Base-by-base conservation (phyloP, 2,113 vertebrate genomes). In the Phrynosoma platyrhinos region DNA sequence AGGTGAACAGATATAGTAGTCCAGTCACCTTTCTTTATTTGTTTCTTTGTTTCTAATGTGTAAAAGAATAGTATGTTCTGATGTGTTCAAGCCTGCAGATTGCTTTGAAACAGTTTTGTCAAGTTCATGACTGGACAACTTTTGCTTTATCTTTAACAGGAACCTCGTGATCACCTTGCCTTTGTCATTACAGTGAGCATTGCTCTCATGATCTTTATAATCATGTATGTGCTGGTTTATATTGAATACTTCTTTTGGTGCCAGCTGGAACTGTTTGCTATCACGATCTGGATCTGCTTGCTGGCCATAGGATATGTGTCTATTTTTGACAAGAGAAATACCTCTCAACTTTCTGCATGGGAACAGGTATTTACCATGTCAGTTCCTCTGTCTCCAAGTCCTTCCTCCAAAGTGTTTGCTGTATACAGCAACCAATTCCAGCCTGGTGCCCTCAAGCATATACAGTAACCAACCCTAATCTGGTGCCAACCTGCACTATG, bases 201-300 rank as follows among this genome's bases (percentile, higher is more conserved):
- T 84, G 96, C 96, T n/a, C 95, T 99, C 36, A 95, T 89, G 2
- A 91, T 99, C 91, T 99, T 98, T 86, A 93, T 97, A 53, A 93
- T 91, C 10, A 96, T 98, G 85, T 98, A 97, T 10, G 75, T 98
- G 62, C 96, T 99, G 94, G 96, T 99, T 36, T 99, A 97, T 3
- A 92, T 95, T 0, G 98, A 98, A 64, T 96, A 97, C 23, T 96
- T 98, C 0, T 95, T 97, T 9, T 98, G 97, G 87, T 96, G 96
- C 74, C 98, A 98, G 97, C 97, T 98, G 13, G 93, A 66, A 0
- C 86, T 97, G 4, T 96, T 98, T 55, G 98, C 98, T 0, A 89
- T 98, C 25, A 87, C 96, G 13, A 96, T 98, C 64, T 99, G 98
- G 98, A 92, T 95, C 93, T 98, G 98, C 88, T 97, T 99, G 80